A percentile compares a stretch with the other conserved stretches of the same genome.
Conservation (phyloP, 2,797 vertebrate genomes). For the Acanthurus lineatus region DNA sequence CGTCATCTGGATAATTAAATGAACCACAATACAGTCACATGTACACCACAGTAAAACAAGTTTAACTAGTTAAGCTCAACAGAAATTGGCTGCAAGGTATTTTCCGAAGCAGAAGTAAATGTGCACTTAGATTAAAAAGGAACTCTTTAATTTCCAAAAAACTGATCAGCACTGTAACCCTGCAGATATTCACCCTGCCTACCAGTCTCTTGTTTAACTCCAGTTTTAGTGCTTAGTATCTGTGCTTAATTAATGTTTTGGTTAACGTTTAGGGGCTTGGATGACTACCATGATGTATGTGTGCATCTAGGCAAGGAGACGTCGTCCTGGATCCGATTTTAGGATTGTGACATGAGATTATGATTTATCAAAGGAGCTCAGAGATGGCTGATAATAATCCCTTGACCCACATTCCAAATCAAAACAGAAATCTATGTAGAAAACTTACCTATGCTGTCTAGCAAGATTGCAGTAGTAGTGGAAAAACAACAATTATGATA, state of each 20-base stretch:
- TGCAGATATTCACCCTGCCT: background rate
- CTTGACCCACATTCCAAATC: constrained; percentile 40
- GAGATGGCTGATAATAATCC: constrained; percentile 34
- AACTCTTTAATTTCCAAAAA: background rate
- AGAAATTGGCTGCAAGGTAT: constrained; percentile 5
- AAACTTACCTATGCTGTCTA: background rate
- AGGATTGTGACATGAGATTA: constrained; percentile 65
- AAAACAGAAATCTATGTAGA: background rate
- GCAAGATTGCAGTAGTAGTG: background rate
- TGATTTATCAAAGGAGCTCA: constrained; percentile 61
- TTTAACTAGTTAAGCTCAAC: constrained; percentile 8
- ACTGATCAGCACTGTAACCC: background rate
- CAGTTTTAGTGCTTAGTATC: background rate
- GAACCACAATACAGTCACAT: background rate
- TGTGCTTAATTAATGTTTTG: background rate
- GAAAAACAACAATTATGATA: background rate
- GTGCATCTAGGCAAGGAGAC: constrained; percentile 6
- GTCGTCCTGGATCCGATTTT: constrained; percentile 45
- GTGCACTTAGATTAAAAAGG: constrained; percentile 3
- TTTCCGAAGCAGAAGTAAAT: constrained; percentile 9
- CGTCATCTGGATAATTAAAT: background rate
- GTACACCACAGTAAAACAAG: background rate
- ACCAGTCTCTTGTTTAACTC: background rate
- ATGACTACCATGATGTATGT: background rate
- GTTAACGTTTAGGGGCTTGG: constrained; percentile 18